Base-by-base conservation (phyloP, 2,797 vertebrate species). In the Coregonus sp. region DNA sequence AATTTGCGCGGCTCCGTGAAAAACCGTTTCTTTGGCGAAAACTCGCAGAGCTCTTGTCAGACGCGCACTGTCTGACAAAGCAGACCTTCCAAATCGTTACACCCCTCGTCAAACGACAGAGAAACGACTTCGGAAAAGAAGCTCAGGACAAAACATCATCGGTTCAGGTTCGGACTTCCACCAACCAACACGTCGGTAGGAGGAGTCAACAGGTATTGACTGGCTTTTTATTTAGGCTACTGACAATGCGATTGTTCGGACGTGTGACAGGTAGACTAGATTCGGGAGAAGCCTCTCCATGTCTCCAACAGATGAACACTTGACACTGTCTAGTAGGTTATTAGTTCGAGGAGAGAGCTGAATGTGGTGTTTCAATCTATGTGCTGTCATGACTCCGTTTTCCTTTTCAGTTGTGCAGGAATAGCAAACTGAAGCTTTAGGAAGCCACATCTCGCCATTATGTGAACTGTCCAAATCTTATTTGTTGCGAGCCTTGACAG, bases 201-300 rank as follows among this genome's bases (percentile, higher is more conserved):
- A 84, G 83, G 83, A 85, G 83, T 80, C 83, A 85, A 85, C 83
- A 85, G 83, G 83, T 85, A 85, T 52, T 67, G 72, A 5, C 65
- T 78, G 75, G 75, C 78, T 73, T 70, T 78, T 65, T 80, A 78
- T 85, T 72, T 78, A 68, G 72, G 40, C 29, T 25, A 65, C 61
- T 31, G 61, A 29, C 61, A 65, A 31, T 65, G 78, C 70, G 73
- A 75, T 47, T 52, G 67, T 78, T 54, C 73, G n/a, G 67, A 35
- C n/a, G 59, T 7, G 20, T 63, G 59, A 61, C 59, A 61, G 59
- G 59, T 61, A 61, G 59, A 20, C 20, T 25, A 7, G 20, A 25
- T 63, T 25, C 59, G 6, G 59, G 20, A 63, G 59, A 63, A 25
- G n/a, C 59, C 9, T 9, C n/a, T 25, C 40, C 40, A 12, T 47